These are phyloP conservation scores for Agrotis ipsilon DNA, from an alignment of 2,888 invertebrate genomes.

Conservation along the genomic window DNA sequence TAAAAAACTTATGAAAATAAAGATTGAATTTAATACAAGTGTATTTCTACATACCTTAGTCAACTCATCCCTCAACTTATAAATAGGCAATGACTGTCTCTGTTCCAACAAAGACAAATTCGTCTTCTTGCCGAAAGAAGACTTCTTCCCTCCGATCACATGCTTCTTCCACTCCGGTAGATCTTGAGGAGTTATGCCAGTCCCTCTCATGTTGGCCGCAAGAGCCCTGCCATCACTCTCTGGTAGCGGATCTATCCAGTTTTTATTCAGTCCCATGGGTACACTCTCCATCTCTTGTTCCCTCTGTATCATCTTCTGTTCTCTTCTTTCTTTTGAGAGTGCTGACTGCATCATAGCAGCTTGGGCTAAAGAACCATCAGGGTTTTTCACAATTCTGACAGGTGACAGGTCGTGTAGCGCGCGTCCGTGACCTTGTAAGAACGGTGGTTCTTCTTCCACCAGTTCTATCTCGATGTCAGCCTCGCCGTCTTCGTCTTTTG, in stretches of 20 bases:
- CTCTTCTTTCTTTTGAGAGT: slow-evolving; percentile 98
- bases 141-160: slow-evolving; percentile 99
- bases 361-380: slow-evolving; percentile 99
- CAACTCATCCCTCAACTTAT: slow-evolving; percentile 98
- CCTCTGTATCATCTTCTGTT: slow-evolving; percentile 98
- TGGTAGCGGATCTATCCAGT: slow-evolving; percentile 99
- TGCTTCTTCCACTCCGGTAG: slow-evolving; percentile 99
- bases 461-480: slow-evolving; percentile 99
- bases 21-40: too few species aligned
- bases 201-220: slow-evolving; percentile 95
- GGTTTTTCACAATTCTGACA: slow-evolving; percentile 99
- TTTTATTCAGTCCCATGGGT: slow-evolving; percentile 95
- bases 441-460: slow-evolving; percentile 99
- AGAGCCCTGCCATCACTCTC: slow-evolving; percentile 94
- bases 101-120: slow-evolving; percentile 98
- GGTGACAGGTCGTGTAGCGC: slow-evolving; percentile 98
- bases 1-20: too few species aligned
- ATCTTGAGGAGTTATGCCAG: slow-evolving; percentile 96
- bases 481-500: slow-evolving; percentile 98
- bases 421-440: slow-evolving; percentile 98
- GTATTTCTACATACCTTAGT: slow-evolving; percentile 93
- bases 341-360: slow-evolving; percentile 99
- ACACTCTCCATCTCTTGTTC: slow-evolving; percentile 97
- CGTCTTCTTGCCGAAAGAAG: slow-evolving; percentile 99
- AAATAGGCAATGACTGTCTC: slow-evolving; percentile 98